These are phyloP conservation scores for Cryptoprocta ferox DNA, from an alignment of 2,797 vertebrate genomes.

Conservation along the genomic window DNA sequence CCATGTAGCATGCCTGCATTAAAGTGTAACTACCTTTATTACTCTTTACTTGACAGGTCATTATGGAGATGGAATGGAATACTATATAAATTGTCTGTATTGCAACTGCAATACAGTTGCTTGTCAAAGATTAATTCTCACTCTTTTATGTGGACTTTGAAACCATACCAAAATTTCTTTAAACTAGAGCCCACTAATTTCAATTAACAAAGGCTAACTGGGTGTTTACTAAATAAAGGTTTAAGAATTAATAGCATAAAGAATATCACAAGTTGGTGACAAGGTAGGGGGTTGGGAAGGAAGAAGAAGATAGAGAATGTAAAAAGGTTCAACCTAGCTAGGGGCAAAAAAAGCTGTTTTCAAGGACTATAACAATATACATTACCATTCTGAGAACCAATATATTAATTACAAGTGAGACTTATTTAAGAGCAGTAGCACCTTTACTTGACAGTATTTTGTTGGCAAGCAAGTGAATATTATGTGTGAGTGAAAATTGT, in stretches of 20 bases:
- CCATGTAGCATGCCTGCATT: not conserved
- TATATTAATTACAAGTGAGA: slow-evolving; percentile 20
- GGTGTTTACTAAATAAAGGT: not conserved
- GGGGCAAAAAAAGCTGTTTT: not conserved
- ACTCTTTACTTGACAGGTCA: slow-evolving; percentile 36
- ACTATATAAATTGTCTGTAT: not conserved
- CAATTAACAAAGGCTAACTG: not conserved
- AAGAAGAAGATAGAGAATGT: not conserved
- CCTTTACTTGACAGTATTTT: not conserved
- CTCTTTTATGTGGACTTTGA: not conserved
- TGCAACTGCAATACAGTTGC: not conserved
- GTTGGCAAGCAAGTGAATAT: not conserved
- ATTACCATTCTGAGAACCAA: not conserved
- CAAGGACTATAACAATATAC: not conserved
- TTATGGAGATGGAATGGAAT: not conserved
- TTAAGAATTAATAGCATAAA: not conserved
- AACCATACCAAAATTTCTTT: slow-evolving; percentile 5
- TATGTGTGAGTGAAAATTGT: not conserved
- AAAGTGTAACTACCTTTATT: slow-evolving; percentile 18
- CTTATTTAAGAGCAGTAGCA: not conserved
- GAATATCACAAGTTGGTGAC: not conserved
- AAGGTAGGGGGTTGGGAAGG: not conserved
- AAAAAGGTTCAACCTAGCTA: not conserved
- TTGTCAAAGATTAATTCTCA: slow-evolving; percentile 24
- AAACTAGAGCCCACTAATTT: not conserved